phyloP scores from a whole-genome alignment of 2,797 vertebrate genomes.

The Sebastes minor region DNA sequence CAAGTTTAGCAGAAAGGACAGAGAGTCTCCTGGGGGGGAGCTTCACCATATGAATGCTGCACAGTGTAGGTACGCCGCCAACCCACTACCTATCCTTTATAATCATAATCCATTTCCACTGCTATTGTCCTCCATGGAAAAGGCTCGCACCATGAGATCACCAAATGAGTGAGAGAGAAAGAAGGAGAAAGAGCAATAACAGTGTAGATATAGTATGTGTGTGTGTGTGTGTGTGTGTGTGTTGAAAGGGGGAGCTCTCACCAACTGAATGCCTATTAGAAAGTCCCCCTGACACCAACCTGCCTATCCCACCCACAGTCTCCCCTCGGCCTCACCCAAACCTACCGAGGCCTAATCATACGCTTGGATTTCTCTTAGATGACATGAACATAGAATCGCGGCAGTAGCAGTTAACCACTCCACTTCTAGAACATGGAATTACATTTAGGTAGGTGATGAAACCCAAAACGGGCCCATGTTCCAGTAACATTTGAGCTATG shows the following conservation, averaged over 20 bases:
- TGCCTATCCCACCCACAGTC: conserved; percentile 68
- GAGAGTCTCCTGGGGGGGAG: conserved; percentile 36
- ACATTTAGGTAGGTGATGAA: conserved; percentile 64
- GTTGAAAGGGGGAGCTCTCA: conserved; percentile 36
- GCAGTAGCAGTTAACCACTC: conserved; percentile 56
- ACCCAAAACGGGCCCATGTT: conserved; percentile 55
- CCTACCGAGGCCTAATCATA: conserved; percentile 73
- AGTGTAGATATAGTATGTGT: conserved; percentile 31
- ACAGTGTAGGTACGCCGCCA: conserved; percentile 50
- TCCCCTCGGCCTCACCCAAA: conserved; percentile 62
- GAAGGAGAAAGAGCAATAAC: conserved; percentile 45
- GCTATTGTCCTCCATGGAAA: conserved; percentile 75
- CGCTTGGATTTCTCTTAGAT: conserved; percentile 73
- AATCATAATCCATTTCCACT: conserved; percentile 81
- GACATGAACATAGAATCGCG: conserved; percentile 53
- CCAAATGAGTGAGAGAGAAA: conserved; percentile 68
- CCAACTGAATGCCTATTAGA: conserved; percentile 67
- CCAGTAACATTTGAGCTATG: conserved; percentile 52
- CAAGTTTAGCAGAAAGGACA: conserved; percentile 50
- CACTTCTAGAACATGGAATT: conserved; percentile 63
- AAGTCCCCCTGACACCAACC: conserved; percentile 64
- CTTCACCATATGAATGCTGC: conserved; percentile 59
- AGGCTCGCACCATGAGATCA: conserved; percentile 67
- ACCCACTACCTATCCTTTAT: conserved; percentile 68
- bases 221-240: background rate